Base-by-base conservation (phyloP, 2,888 invertebrate genomes). In the Anthrax anthrax region DNA sequence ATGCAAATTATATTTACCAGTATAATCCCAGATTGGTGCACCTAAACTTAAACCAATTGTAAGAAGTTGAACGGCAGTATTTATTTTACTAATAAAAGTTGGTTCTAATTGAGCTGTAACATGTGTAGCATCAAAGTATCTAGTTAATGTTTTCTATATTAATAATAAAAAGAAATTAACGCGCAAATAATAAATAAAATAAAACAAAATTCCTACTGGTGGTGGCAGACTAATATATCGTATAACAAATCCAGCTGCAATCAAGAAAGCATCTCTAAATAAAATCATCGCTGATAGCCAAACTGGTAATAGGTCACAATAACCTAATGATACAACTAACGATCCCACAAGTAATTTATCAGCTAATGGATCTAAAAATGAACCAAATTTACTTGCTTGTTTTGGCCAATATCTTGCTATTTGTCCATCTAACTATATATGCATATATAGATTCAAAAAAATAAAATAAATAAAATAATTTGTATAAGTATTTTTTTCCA, bases 291-390 rank as follows among this genome's bases (percentile, higher is more conserved):
- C 74, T 4, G 94, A 89, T 41, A 91, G 67, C 47, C 78, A 72
- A 38, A 85, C 64, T 40, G 97, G 96, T 61, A 97, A 84, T 45
- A 95, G 70, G 52, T 80, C 78, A 48, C 84, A 83, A 67, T 84
- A 86, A 17, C 94, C 88, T 50, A 97, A 72, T 0, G 91, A 79
- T 43, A 95, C 70, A 59, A 92, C 92, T 46, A 97, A 70, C 2
- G 88, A 86, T 13, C 86, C 89, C 54, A 97, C 81, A 3, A 98
- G 73, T 36, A 96, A 73, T 72, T 98, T 98, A 65, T 98, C 97
- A 3, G 97, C 97, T 72, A 95, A 78, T 0, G 97, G 97, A 69
- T 98, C 97, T 16, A 98, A 67, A 60, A 95, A 92, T 48, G 92
- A 92, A 0, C 97, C 97, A 61, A 92, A 77, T 62, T 88, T 87